Evolutionary conservation across 2,888 invertebrate genomes (phyloP), one percentile per base, ranked within the genome.

Genomic region (Drosophila ustulata): DNA sequence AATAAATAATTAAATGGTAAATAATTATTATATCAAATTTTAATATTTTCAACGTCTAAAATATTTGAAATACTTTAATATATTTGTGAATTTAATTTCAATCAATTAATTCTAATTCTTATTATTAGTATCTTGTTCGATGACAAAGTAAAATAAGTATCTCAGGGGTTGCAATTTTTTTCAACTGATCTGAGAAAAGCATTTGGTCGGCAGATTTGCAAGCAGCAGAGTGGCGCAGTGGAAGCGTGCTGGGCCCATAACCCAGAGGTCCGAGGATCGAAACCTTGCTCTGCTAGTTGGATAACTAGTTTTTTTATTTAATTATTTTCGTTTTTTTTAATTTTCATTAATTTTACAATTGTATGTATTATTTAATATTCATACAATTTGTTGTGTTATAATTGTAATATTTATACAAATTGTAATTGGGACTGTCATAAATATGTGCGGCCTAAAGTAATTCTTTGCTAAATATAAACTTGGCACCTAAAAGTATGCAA

Each of bases 201-300:
- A 26, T 28, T 47, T 47, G n/a, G 7, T 5, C 45, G 9, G 4
- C n/a, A 45, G 9, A 8, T 23, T 1, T 4, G 0, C 62, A 41
- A 46, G 30, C 52, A 63, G 62, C 62, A 63, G 62, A 63, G 62
- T 63, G 50, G 55, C 68, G 66, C 55, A 66, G 66, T 55, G 62
- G 62, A 61, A 61, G 59, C 59, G 66, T 66, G 58, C 58, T 69
- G 66, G 66, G 68, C 68, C 68, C 66, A 69, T 63, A 63, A 63
- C 68, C 68, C 65, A 68, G 66, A 69, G 59, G 69, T 69, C 66
- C 69, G 66, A 65, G 61, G 61, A 62, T 62, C 61, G 61, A 62
- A 62, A 62, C 61, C 61, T 62, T 62, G 61, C 61, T 62, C 61
- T 62, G 61, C 61, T 62, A 62, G 7, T 34, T 25, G 23, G 0